Evolutionary conservation across 2,797 vertebrate species (phyloP).

Genomic region (Coilia nasus): DNA sequence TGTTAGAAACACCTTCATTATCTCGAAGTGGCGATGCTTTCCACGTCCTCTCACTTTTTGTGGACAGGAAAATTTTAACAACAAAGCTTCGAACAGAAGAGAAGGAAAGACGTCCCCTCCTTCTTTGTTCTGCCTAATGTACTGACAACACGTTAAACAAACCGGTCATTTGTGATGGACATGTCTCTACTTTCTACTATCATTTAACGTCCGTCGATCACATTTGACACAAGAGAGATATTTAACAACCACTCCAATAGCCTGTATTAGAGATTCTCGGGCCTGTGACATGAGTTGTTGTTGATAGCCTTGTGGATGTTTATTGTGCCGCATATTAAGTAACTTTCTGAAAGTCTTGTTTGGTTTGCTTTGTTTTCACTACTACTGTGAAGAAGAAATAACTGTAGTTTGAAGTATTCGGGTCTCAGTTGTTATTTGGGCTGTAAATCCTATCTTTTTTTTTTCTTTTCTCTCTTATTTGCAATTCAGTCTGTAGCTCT

Average conservation of each 20-base stretch:
- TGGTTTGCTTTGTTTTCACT: neutral
- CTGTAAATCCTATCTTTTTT: neutral
- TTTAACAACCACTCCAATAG: neutral
- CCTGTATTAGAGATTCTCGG: neutral
- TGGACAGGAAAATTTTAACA: slow-evolving; percentile 74
- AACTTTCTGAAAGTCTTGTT: neutral
- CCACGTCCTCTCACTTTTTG: slow-evolving; percentile 44
- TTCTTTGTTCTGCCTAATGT: slow-evolving; percentile 84
- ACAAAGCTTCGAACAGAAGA: slow-evolving; percentile 80
- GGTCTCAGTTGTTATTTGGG: neutral
- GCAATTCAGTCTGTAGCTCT: neutral
- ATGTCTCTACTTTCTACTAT: slow-evolving; percentile 77
- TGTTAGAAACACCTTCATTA: neutral
- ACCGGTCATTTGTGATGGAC: slow-evolving; percentile 82
- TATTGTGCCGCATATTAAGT: neutral
- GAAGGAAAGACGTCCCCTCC: slow-evolving; percentile 78
- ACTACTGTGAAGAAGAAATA: neutral
- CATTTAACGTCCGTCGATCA: slow-evolving; percentile 74
- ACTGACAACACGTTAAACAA: slow-evolving; percentile 86
- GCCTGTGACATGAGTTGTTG: neutral
- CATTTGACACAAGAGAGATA: slow-evolving; percentile 74
- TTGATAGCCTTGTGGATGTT: neutral
- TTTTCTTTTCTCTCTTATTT: neutral
- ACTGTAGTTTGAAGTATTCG: neutral
- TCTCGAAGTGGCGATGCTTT: neutral